Conservation (phyloP, 2,888 invertebrate genomes). For the Chrysomela aeneicollis region DNA sequence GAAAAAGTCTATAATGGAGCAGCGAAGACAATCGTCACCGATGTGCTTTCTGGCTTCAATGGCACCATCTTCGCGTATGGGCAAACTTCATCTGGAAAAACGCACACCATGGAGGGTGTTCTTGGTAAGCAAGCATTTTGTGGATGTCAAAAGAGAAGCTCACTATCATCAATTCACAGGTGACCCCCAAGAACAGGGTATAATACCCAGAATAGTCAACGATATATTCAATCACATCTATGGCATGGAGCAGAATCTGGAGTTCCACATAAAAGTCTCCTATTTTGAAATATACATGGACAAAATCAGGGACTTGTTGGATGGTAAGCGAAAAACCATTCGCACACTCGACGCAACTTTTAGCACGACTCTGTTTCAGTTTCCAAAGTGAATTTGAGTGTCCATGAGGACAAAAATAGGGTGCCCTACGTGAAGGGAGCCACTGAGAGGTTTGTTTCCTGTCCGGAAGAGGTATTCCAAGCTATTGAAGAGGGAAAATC, state of each 20-base stretch:
- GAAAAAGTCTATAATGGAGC: constrained; percentile 99
- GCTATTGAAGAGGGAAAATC: constrained; percentile 99
- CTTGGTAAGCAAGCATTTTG: constrained; percentile 73
- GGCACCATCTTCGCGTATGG: constrained; percentile 99
- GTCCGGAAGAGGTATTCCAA: constrained; percentile 99
- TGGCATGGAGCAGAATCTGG: constrained; percentile 99
- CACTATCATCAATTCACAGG: too few relatives aligned
- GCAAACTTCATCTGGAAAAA: constrained; percentile 99
- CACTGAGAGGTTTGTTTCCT: constrained; percentile 98
- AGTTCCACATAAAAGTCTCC: constrained; percentile 99
- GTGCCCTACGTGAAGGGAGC: constrained; percentile 99
- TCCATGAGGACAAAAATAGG: constrained; percentile 99
- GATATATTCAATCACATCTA: constrained; percentile 99
- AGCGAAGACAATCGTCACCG: constrained; percentile 97
- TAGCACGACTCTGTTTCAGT: too few relatives aligned
- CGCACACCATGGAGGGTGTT: constrained; percentile 99
- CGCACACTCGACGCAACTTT: too few relatives aligned
- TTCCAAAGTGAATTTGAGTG: constrained; percentile 97
- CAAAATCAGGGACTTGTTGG: constrained; percentile 97
- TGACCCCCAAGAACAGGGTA: constrained; percentile 90
- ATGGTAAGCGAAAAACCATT: too few relatives aligned
- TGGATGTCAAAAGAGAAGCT: too few relatives aligned
- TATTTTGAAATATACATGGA: constrained; percentile 99
- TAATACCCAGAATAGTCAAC: constrained; percentile 98
- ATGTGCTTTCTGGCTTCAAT: constrained; percentile 98